Conservation (phyloP, 2,797 vertebrate genomes). For the Lycodopsis pacificus region DNA sequence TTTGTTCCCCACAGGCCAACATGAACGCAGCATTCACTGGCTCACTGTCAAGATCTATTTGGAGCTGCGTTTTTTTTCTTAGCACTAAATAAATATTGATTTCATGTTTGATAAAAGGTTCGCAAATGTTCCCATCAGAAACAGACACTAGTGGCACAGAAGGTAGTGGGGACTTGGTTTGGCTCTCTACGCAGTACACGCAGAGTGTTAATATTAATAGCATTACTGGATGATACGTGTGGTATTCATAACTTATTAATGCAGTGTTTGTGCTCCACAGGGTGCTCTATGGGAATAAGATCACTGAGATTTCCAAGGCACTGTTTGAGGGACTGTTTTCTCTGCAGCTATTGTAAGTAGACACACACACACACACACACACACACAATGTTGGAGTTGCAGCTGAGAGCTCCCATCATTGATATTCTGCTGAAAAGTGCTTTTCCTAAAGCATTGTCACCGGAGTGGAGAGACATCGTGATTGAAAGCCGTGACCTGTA, state of each 20-base stretch:
- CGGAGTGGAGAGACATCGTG: constrained; percentile 46
- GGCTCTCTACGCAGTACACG: not conserved
- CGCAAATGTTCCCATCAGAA: not conserved
- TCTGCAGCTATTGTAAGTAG: constrained; percentile 95
- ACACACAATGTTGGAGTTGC: constrained; percentile 11
- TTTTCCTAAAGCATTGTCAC: constrained; percentile 56
- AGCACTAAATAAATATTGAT: constrained; percentile 5
- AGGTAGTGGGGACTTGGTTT: not conserved
- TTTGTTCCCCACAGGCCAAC: constrained; percentile 4
- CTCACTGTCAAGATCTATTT: not conserved
- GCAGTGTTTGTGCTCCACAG: constrained; percentile 79
- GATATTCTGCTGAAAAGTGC: constrained; percentile 61
- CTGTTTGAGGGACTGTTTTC: constrained; percentile 96
- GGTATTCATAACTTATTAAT: constrained; percentile 34
- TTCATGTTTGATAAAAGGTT: constrained; percentile 1
- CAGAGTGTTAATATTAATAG: constrained; percentile 6
- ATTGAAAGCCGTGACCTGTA: constrained; percentile 66
- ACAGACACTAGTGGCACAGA: not conserved
- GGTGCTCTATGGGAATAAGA: constrained; percentile 98
- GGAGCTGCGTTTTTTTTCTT: not conserved
- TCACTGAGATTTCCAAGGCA: constrained; percentile 96
- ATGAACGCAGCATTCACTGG: not conserved
- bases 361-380: constrained; percentile 20
- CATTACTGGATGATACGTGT: not conserved
- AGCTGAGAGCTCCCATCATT: constrained; percentile 47